Percentiles rank a stretch among this genome's conserved stretches.
Evolutionary conservation across 2,113 vertebrate species (phyloP).

Genomic region (Archocentrus centrarchus): DNA sequence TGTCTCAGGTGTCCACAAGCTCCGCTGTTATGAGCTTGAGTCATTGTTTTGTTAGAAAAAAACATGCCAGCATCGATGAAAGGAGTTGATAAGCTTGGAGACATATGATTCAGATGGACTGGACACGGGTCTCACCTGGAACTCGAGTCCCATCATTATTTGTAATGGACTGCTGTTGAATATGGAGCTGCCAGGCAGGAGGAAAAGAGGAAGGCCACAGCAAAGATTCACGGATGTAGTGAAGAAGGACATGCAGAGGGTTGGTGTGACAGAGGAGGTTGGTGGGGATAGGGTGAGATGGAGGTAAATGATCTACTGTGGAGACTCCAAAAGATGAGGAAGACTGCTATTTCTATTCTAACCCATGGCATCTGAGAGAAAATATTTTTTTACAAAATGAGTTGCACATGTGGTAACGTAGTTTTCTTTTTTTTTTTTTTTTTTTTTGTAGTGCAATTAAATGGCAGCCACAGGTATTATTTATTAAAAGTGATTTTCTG

Average conservation of each 20-base stretch:
- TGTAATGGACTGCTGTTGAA: not conserved
- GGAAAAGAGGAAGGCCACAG: too few relatives aligned
- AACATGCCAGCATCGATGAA: not conserved
- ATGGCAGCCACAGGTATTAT: not conserved
- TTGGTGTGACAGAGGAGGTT: too few relatives aligned
- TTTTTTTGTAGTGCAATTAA: not conserved
- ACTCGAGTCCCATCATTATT: not conserved
- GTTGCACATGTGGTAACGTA: not conserved
- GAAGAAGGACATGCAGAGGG: too few relatives aligned
- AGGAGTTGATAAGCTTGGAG: not conserved
- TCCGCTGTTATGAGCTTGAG: not conserved
- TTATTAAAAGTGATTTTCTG: not conserved
- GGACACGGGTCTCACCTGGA: conserved; percentile 3
- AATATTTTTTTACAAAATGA: not conserved
- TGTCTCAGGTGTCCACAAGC: not conserved
- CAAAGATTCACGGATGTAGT: too few relatives aligned
- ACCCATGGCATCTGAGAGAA: not conserved
- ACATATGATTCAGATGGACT: conserved; percentile 5
- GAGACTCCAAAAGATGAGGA: not conserved
- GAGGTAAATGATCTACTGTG: not conserved
- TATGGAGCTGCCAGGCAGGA: not conserved
- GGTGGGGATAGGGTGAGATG: not conserved
- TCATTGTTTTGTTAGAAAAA: conserved; percentile 13
- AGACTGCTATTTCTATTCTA: not conserved
- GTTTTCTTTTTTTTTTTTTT: too few relatives aligned